phyloP scores from a whole-genome alignment of 2,797 vertebrate species.

The Acridotheres tristis region DNA sequence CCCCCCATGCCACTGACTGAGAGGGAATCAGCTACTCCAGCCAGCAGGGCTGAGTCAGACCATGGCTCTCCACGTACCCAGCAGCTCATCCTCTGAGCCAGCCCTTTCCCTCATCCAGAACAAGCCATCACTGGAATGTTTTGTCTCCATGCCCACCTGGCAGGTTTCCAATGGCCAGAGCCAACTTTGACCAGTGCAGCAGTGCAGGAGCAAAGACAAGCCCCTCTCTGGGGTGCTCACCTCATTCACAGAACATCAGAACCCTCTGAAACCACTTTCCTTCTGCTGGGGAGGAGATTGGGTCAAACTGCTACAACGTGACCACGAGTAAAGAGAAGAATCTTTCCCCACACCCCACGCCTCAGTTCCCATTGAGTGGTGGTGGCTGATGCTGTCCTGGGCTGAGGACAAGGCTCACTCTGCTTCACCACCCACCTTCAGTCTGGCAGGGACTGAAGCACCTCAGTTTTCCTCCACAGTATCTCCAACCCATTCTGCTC shows the following conservation, averaged over 20 bases:
- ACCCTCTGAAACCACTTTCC: background rate
- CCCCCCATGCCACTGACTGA: accelerated
- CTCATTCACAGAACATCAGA: background rate
- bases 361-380: background rate
- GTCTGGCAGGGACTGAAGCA: background rate
- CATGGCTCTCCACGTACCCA: accelerated
- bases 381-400: background rate
- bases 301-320: background rate
- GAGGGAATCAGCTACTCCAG: background rate
- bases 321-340: background rate
- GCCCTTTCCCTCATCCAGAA: background rate
- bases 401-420: background rate
- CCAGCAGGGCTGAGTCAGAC: background rate
- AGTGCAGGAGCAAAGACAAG: background rate
- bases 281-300: background rate
- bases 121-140: background rate
- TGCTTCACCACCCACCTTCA: background rate
- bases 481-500: background rate
- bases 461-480: background rate
- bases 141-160: too few species aligned
- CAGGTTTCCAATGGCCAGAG: accelerated
- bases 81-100: background rate
- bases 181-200: accelerated
- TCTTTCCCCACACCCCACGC: background rate
- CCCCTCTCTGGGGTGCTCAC: background rate